Conservation (phyloP, 2,113 vertebrate species). For the Oxyura jamaicensis region DNA sequence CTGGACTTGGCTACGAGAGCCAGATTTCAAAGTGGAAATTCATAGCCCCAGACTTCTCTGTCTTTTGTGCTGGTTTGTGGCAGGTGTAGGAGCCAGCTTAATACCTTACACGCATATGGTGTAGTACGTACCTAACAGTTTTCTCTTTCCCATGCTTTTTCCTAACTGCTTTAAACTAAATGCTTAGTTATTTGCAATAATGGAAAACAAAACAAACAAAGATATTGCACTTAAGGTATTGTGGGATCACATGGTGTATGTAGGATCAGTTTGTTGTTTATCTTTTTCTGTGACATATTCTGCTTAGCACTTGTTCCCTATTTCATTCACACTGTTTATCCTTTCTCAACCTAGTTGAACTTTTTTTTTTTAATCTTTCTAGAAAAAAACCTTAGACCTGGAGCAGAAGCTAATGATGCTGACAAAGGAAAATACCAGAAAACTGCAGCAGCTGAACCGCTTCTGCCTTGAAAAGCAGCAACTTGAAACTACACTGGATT, state of each 20-base stretch:
- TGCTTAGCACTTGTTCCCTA: background rate
- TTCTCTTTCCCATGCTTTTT: background rate
- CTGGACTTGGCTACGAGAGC: background rate
- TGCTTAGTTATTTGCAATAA: background rate
- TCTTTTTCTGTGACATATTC: background rate
- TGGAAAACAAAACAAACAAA: background rate
- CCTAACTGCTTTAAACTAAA: background rate
- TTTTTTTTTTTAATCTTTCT: background rate
- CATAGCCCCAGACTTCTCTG: background rate
- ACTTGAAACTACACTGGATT: conserved; percentile 79
- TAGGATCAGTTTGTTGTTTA: background rate
- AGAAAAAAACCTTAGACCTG: conserved; percentile 80
- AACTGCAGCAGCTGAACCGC: conserved; percentile 73
- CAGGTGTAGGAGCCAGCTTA: background rate
- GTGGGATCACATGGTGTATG: background rate
- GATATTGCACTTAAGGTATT: background rate
- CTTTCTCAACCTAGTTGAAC: background rate
- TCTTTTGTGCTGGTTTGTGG: background rate
- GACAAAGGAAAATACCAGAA: conserved; percentile 82
- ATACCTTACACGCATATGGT: background rate
- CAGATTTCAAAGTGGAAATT: too few species aligned
- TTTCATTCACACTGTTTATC: background rate
- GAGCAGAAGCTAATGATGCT: conserved; percentile 73
- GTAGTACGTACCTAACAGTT: background rate
- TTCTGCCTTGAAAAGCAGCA: conserved; percentile 79